phyloP scores from a whole-genome alignment of 1,140 invertebrate species.

The Harlomillsia oculata region DNA sequence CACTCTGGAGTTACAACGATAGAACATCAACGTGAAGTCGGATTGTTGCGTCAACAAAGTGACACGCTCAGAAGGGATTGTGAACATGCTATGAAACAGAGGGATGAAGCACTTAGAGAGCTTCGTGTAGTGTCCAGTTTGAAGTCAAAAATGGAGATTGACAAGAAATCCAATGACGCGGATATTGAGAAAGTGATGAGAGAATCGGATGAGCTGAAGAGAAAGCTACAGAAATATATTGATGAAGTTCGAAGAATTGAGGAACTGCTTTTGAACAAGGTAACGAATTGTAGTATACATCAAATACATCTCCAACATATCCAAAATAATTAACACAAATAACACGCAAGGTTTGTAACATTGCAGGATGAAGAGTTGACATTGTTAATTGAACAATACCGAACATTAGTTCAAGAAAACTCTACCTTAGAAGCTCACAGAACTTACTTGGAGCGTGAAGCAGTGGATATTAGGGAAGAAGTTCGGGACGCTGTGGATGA shows the following conservation, averaged over 20 bases:
- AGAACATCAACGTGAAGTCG: constrained; percentile 23
- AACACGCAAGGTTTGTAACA: background rate
- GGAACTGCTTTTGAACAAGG: constrained; percentile 28
- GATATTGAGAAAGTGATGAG: constrained; percentile 21
- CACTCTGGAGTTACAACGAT: constrained; percentile 20
- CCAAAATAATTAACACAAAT: background rate
- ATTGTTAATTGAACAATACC: constrained; percentile 28
- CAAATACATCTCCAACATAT: background rate
- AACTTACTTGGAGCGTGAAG: constrained; percentile 24
- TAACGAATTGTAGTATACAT: background rate
- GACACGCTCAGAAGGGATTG: constrained; percentile 22
- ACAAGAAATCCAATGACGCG: constrained; percentile 10
- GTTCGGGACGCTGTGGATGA: constrained; percentile 14
- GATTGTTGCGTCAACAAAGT: constrained; percentile 4
- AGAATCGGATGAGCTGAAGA: constrained; percentile 27
- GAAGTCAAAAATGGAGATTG: constrained; percentile 13
- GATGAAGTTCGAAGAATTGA: constrained; percentile 34
- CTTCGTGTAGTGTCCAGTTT: constrained; percentile 1
- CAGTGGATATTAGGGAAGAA: constrained; percentile 3
- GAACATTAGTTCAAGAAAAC: constrained; percentile 18
- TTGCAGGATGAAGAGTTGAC: constrained; percentile 31
- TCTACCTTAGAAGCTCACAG: constrained; percentile 18
- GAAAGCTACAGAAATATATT: constrained; percentile 32
- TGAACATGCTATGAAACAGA: constrained; percentile 18
- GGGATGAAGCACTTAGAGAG: constrained; percentile 27